A percentile compares a stretch with the other conserved stretches of the same genome.
phyloP scores from a whole-genome alignment of 2,888 invertebrate species.

The Phyllotreta cruciferae region DNA sequence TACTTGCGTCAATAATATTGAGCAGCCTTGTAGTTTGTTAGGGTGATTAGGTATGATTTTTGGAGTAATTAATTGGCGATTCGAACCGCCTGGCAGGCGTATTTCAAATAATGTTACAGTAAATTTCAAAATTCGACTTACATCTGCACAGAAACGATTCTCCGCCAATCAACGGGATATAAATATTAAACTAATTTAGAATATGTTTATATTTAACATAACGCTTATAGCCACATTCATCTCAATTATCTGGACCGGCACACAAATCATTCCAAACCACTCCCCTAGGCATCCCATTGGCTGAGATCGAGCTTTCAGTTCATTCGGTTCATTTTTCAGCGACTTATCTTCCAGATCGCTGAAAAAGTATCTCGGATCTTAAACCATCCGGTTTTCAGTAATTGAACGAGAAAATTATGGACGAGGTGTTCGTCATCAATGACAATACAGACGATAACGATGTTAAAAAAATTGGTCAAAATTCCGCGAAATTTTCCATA shows the following conservation, averaged over 20 bases:
- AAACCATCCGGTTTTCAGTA: slow-evolving; percentile 32
- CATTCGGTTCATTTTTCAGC: slow-evolving; percentile 30
- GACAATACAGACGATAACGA: slow-evolving; percentile 20
- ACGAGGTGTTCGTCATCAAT: slow-evolving; percentile 22
- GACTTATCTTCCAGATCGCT: slow-evolving; percentile 30
- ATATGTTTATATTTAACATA: slow-evolving; percentile 43
- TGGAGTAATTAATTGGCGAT: no score
- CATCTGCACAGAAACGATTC: slow-evolving; percentile 21
- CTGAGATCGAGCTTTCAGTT: slow-evolving; percentile 33
- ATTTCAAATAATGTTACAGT: no score
- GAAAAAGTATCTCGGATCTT: slow-evolving; percentile 41
- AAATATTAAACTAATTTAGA: slow-evolving; percentile 38
- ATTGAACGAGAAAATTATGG: slow-evolving; percentile 21
- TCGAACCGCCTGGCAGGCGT: no score
- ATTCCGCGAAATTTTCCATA: slow-evolving; percentile 51
- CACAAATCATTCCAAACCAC: slow-evolving; percentile 40
- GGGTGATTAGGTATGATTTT: no score
- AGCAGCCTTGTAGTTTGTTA: no score
- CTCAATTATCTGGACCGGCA: slow-evolving; percentile 44
- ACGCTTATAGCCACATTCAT: slow-evolving; percentile 43
- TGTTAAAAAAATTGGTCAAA: slow-evolving; percentile 37
- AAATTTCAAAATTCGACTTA: slow-evolving; percentile 8
- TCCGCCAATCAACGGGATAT: slow-evolving; percentile 24
- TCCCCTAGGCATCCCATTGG: slow-evolving; percentile 40
- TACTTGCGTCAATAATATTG: no score